Evolutionary conservation across 2,113 vertebrate genomes (phyloP).

Genomic region (Salvelinus fontinalis): DNA sequence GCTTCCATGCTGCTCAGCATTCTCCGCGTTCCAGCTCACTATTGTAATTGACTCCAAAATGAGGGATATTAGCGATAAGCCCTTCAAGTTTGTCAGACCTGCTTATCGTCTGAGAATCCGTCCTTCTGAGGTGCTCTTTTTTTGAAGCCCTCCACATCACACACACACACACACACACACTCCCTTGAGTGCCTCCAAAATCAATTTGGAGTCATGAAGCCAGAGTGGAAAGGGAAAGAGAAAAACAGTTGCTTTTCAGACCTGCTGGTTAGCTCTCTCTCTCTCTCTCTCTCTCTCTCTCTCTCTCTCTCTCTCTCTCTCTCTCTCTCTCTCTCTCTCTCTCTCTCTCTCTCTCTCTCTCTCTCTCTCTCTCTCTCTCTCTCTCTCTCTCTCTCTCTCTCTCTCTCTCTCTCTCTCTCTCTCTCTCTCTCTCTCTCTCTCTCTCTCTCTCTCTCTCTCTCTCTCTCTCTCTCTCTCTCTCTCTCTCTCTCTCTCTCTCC

Average conservation of each 20-base stretch:
- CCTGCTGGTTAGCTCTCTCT: neutral
- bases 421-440: neutral
- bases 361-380: no score
- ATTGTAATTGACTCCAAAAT: conserved; percentile 62
- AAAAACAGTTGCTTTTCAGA: conserved; percentile 16
- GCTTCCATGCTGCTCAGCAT: conserved; percentile 35
- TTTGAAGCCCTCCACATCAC: conserved; percentile 40
- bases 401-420: neutral
- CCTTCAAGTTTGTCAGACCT: conserved; percentile 59
- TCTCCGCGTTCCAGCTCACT: conserved; percentile 29
- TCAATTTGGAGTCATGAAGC: conserved; percentile 55
- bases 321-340: neutral
- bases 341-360: conserved; percentile 11
- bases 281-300: neutral
- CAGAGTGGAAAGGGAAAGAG: neutral
- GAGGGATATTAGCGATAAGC: conserved; percentile 61
- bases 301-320: neutral
- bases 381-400: no score
- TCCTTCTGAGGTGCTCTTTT: conserved; percentile 45
- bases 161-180: conserved; percentile 6
- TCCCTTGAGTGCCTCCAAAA: conserved; percentile 47
- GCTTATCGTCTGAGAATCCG: conserved; percentile 48
- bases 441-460: neutral
- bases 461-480: conserved; percentile 8
- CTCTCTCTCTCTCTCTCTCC: neutral